Percentiles rank a stretch among this genome's conserved stretches.
Evolutionary conservation across 1,140 invertebrate species (phyloP).

Genomic region (Dendrolimus kikuchii): DNA sequence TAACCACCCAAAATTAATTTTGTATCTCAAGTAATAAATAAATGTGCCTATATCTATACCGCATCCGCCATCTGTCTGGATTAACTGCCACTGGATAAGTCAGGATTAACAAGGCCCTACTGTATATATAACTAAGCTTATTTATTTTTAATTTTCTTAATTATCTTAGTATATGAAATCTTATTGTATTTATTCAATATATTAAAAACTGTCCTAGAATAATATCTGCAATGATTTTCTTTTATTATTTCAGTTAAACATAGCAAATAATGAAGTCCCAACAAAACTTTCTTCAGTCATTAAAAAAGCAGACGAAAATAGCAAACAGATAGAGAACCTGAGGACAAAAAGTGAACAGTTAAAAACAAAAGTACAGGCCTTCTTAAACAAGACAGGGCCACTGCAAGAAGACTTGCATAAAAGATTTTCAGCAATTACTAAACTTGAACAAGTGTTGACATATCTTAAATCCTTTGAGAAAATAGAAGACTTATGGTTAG

Average conservation of each 20-base stretch:
- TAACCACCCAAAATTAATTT: no score
- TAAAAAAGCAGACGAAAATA: conserved; percentile 52
- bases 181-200: no score
- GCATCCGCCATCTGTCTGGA: no score
- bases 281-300: conserved; percentile 54
- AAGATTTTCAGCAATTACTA: conserved; percentile 49
- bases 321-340: conserved; percentile 46
- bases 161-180: no score
- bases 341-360: conserved; percentile 42
- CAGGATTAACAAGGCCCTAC: no score
- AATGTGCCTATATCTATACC: no score
- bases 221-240: conserved; percentile 1
- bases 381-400: conserved; percentile 46
- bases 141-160: no score
- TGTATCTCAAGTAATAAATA: no score
- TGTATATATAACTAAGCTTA: no score
- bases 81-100: no score
- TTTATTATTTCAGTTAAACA: conserved; percentile 38
- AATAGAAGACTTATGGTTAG: conserved; percentile 59
- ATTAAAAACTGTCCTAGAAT: no score
- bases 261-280: conserved; percentile 54
- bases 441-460: conserved; percentile 48
- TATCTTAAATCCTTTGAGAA: conserved; percentile 64
- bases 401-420: conserved; percentile 45
- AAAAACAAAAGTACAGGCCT: conserved; percentile 42